Conservation (phyloP, 1,140 invertebrate species). For the Drosophila lowei region DNA sequence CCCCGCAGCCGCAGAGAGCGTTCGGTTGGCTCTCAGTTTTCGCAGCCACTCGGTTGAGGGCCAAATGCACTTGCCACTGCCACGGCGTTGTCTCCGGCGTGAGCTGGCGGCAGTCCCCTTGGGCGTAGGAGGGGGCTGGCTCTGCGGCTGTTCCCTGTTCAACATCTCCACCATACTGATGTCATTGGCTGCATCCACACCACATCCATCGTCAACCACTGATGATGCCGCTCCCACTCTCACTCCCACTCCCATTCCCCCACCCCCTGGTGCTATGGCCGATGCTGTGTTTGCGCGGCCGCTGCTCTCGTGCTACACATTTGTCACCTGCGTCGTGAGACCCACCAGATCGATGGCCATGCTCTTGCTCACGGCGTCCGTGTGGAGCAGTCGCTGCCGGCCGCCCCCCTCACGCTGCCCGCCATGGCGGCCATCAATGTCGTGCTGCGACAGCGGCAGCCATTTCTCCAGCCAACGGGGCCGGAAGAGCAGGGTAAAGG, state of each 20-base stretch:
- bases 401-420: constrained; percentile 11
- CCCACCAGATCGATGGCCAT: constrained; percentile 78
- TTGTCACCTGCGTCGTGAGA: constrained; percentile 81
- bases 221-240: too few species aligned
- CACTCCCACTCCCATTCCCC: too few species aligned
- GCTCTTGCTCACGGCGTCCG: constrained; percentile 76
- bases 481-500: constrained; percentile 90
- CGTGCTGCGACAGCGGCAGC: constrained; percentile 84
- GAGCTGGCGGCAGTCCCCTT: constrained; percentile 1
- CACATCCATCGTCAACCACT: constrained; percentile 68
- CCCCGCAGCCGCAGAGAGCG: not conserved
- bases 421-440: constrained; percentile 54
- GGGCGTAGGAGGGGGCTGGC: not conserved
- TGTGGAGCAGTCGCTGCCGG: constrained; percentile 62
- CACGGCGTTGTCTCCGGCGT: constrained; percentile 47
- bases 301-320: constrained; percentile 81
- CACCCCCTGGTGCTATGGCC: not conserved
- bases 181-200: constrained; percentile 51
- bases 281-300: constrained; percentile 31
- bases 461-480: constrained; percentile 84
- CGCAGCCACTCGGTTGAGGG: constrained; percentile 64
- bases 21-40: constrained; percentile 41
- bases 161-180: constrained; percentile 67
- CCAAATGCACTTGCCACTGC: constrained; percentile 68
- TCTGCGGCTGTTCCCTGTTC: constrained; percentile 12